Evolutionary conservation across 2,113 vertebrate genomes (phyloP), one percentile per base, ranked within the genome.

Genomic region (Laticauda laticaudata): DNA sequence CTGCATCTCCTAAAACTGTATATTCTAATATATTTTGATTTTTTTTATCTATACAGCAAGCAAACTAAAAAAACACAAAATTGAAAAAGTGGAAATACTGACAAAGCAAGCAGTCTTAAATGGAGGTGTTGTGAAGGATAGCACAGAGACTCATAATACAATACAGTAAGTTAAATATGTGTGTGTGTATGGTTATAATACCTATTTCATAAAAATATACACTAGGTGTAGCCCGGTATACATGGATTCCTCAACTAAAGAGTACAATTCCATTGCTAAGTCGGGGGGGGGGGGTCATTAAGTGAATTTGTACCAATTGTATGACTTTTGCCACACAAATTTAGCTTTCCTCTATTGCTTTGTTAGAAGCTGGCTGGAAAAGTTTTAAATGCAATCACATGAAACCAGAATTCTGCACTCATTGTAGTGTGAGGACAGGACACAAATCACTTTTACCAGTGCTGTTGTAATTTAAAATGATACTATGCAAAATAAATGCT

Each of bases 71-170:
- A 95, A 96, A 92, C 96, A 69, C 12, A 94, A 97, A 88, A 91
- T 97, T 34, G 96, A 98, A 93, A 98, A 97, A 64, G 98, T 98
- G 89, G 97, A 98, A 95, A 98, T 98, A 29, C 95, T 98, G 94
- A 98, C 98, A 96, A 99, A 98, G 92, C 98, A 98, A 96, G 98
- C 99, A 91, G 94, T 98, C 90, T 97, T 99, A 92, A 98, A 98
- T 89, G 98, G 98, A 89, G 98, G 97, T 4, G 91, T 98, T 55
- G 97, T 98, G 95, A 98, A 97, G 89, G 98, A 98, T 95, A 99
- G 98, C 4, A 97, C 98, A 0, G 98, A 99, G 95, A 98, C 98
- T 95, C 98, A 96, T 2, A 98, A 98, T 96, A 99, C 98, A 85
- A 97, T 99, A 56, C 98, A 99, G 99, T 99, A 96, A 99, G 99